These are phyloP conservation scores for Anthoscopus minutus DNA, from an alignment of 2,113 vertebrate species.

Conservation along the genomic window DNA sequence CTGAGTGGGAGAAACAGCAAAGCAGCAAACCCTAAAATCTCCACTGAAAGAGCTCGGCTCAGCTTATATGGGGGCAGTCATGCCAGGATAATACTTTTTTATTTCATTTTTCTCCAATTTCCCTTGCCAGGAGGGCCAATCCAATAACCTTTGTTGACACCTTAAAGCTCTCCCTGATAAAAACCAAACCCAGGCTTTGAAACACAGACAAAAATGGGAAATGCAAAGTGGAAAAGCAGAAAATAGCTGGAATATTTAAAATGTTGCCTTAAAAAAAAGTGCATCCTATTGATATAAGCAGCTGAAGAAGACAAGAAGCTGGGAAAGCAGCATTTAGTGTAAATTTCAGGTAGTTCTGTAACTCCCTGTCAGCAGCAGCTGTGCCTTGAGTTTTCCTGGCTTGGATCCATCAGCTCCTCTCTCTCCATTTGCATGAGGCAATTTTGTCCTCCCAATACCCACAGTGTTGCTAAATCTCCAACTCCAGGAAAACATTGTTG, in stretches of 20 bases:
- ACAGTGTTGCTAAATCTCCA: background rate
- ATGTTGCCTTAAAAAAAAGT: background rate
- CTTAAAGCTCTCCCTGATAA: background rate
- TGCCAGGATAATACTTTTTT: background rate
- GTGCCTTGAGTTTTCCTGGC: background rate
- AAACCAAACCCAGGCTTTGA: background rate
- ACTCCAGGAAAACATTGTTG: background rate
- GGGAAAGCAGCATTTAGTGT: background rate
- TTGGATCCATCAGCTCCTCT: background rate
- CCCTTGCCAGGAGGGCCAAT: background rate
- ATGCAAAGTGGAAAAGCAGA: background rate
- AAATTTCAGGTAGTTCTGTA: background rate
- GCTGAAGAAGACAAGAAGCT: background rate
- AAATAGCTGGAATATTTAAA: background rate
- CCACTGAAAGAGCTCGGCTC: background rate
- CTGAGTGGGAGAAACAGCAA: background rate
- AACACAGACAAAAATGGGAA: background rate
- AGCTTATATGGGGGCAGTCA: background rate
- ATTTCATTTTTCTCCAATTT: background rate
- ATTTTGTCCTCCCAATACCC: background rate
- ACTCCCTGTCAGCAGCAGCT: background rate
- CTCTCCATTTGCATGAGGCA: background rate
- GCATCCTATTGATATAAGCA: background rate
- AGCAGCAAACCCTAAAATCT: background rate
- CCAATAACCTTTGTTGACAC: background rate